phyloP scores from a whole-genome alignment of 2,113 vertebrate genomes.

The Siphamia tubifer region DNA sequence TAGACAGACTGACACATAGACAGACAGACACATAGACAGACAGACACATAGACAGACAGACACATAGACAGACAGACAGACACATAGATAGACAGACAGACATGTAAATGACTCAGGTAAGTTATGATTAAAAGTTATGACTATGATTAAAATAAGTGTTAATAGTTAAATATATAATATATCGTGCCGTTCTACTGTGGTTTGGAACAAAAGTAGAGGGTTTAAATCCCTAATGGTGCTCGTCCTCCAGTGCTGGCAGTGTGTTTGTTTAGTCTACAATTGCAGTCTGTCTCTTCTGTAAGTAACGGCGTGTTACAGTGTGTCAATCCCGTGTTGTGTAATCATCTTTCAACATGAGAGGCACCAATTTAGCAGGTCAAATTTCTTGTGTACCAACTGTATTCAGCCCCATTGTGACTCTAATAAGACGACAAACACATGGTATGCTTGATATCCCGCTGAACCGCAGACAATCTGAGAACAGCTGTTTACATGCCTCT shows the following conservation, averaged over 20 bases:
- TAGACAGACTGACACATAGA: no score
- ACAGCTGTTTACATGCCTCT: slow-evolving; percentile 78
- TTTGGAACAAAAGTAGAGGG: not conserved
- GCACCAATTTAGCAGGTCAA: slow-evolving; percentile 45
- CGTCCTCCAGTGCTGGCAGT: not conserved
- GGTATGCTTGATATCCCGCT: slow-evolving; percentile 30
- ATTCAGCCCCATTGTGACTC: slow-evolving; percentile 23
- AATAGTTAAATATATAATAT: no score
- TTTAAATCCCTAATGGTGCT: not conserved
- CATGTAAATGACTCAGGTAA: no score
- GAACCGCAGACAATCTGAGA: slow-evolving; percentile 51
- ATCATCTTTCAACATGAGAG: slow-evolving; percentile 21
- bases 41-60: no score
- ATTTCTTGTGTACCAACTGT: slow-evolving; percentile 18
- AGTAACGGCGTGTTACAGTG: slow-evolving; percentile 39
- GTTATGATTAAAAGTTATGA: no score
- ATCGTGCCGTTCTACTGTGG: no score
- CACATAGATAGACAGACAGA: no score
- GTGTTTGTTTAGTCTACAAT: slow-evolving; percentile 35
- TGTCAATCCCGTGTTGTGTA: slow-evolving; percentile 11
- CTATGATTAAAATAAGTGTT: no score
- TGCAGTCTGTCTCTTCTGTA: not conserved
- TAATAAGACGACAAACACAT: slow-evolving; percentile 58
- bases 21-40: no score
- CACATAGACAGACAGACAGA: no score